phyloP scores from a whole-genome alignment of 2,113 vertebrate genomes.

The Grammomys surdaster region DNA sequence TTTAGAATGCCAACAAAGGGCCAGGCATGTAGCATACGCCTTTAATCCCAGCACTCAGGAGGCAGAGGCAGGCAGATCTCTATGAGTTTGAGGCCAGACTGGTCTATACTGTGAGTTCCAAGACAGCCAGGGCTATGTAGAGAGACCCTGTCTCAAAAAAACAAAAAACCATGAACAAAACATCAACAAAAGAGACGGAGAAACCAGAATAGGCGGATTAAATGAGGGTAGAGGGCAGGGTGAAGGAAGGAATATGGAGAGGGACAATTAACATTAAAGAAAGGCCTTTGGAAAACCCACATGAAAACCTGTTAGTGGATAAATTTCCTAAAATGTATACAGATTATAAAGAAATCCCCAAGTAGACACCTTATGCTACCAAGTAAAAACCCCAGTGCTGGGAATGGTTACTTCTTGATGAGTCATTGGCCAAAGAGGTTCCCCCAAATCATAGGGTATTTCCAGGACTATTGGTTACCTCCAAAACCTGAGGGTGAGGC shows the following conservation, averaged over 20 bases:
- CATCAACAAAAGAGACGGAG: not conserved
- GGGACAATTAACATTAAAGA: not conserved
- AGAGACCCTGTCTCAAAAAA: not conserved
- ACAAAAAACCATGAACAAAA: not conserved
- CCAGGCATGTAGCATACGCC: too few species aligned
- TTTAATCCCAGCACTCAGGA: not conserved
- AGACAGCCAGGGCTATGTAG: not conserved
- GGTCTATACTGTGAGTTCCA: not conserved
- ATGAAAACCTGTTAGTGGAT: not conserved
- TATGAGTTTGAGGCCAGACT: not conserved
- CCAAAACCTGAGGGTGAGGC: not conserved
- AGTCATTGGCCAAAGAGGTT: not conserved
- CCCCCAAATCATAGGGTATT: not conserved
- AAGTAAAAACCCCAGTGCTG: not conserved
- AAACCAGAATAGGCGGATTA: not conserved
- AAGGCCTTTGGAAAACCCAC: not conserved
- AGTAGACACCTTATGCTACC: not conserved
- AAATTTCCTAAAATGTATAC: not conserved
- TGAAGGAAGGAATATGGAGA: not conserved
- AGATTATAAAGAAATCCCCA: not conserved
- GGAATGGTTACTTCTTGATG: not conserved
- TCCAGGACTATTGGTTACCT: not conserved
- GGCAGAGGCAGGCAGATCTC: not conserved
- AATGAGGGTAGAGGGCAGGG: not conserved
- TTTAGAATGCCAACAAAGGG: not conserved